A percentile compares a stretch with the other conserved stretches of the same genome.
Conservation (phyloP, 2,888 invertebrate genomes). For the Deilephila elpenor region DNA sequence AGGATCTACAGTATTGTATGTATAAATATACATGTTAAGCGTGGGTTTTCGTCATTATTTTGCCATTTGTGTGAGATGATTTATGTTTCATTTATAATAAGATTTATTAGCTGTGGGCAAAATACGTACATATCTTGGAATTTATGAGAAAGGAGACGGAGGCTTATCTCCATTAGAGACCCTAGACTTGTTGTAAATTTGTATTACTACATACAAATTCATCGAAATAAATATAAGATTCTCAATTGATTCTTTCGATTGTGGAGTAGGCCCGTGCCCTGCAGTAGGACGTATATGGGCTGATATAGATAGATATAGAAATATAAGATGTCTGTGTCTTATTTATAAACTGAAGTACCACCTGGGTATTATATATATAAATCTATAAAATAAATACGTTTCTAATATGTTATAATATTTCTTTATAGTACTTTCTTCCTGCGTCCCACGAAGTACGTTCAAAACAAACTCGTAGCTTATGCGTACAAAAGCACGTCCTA, state of each 20-base stretch:
- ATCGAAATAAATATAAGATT: background rate
- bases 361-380: no score
- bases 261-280: no score
- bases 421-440: background rate
- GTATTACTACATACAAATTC: background rate
- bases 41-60: slow-evolving; percentile 33
- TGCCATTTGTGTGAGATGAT: background rate
- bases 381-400: no score
- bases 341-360: no score
- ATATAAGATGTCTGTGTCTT: no score
- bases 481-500: slow-evolving; percentile 80
- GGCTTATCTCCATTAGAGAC: background rate
- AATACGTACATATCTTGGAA: background rate
- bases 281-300: no score
- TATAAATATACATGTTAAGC: slow-evolving; percentile 4
- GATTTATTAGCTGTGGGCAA: background rate
- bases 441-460: slow-evolving; percentile 67
- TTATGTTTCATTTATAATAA: background rate
- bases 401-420: no score
- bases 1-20: slow-evolving; percentile 43
- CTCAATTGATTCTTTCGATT: no score
- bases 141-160: background rate
- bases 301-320: no score
- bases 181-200: background rate
- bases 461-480: slow-evolving; percentile 77